Evolutionary conservation across 2,888 invertebrate species (phyloP).

Genomic region (Danaus chrysippus): DNA sequence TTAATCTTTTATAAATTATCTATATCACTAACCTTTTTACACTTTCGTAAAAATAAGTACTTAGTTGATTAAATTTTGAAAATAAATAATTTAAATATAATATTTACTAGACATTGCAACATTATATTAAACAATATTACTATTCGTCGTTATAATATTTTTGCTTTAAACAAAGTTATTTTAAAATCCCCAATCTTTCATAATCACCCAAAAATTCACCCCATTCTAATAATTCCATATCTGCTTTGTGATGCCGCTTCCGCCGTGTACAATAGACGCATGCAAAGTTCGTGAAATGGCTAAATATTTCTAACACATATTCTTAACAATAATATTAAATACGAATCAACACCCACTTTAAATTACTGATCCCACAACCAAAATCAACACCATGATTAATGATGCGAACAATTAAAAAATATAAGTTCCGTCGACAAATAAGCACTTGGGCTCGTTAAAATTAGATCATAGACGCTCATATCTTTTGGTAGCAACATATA

Average conservation of each 20-base stretch:
- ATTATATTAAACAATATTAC: too few species aligned
- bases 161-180: conserved; percentile 42
- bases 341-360: conserved; percentile 31
- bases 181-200: conserved; percentile 59
- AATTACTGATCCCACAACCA: conserved; percentile 35
- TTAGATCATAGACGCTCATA: conserved; percentile 50
- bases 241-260: conserved; percentile 73
- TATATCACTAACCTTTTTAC: too few species aligned
- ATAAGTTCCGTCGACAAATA: conserved; percentile 54
- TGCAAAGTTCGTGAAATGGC: conserved; percentile 77
- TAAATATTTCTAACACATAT: conserved; percentile 49
- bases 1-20: too few species aligned
- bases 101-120: too few species aligned
- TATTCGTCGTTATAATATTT: too few species aligned
- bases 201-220: conserved; percentile 53
- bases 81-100: too few species aligned
- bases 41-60: too few species aligned
- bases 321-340: conserved; percentile 14
- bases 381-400: conserved; percentile 44
- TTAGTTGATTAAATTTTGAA: too few species aligned
- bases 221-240: conserved; percentile 61
- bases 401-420: conserved; percentile 58
- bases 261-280: conserved; percentile 72
- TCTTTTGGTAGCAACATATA: conserved; percentile 56
- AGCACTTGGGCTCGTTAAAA: conserved; percentile 52